phyloP scores from a whole-genome alignment of 2,797 vertebrate genomes.

The Cetoscarus ocellatus region DNA sequence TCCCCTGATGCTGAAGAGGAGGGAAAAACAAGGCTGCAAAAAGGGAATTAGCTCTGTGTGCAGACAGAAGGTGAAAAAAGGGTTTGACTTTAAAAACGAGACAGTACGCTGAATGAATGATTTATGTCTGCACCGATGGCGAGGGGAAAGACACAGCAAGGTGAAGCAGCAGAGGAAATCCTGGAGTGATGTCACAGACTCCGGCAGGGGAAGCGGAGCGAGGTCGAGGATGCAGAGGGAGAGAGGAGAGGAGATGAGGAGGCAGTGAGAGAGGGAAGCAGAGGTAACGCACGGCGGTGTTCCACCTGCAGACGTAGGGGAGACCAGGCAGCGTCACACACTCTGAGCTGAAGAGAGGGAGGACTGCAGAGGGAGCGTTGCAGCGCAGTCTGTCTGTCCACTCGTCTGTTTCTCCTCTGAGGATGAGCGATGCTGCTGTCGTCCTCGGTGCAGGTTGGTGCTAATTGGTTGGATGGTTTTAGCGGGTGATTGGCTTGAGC shows the following conservation, averaged over 20 bases:
- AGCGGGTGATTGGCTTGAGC: neutral
- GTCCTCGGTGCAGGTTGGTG: conserved; percentile 51
- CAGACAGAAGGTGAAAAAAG: neutral
- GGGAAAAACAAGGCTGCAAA: conserved; percentile 7
- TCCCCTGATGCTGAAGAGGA: neutral
- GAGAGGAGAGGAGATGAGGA: conserved; percentile 30
- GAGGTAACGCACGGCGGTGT: conserved; percentile 36
- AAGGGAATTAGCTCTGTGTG: neutral
- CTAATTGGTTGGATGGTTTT: conserved; percentile 3
- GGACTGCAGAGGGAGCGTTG: conserved; percentile 50
- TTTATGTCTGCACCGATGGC: conserved; percentile 12
- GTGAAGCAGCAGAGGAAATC: conserved; percentile 73
- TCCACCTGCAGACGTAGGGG: conserved; percentile 39
- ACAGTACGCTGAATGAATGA: neutral
- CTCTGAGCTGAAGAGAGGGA: neutral
- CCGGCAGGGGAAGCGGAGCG: conserved; percentile 11
- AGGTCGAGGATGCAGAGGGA: neutral
- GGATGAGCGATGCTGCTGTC: conserved; percentile 42
- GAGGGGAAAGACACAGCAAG: conserved; percentile 17
- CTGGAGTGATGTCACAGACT: conserved; percentile 75
- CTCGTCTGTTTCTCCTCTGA: conserved; percentile 5
- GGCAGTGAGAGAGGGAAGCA: neutral
- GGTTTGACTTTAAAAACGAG: neutral
- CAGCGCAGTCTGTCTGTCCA: conserved; percentile 4
- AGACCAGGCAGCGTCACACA: conserved; percentile 29